Evolutionary conservation across 2,113 vertebrate species (phyloP).

Genomic region (Leiothrix lutea): DNA sequence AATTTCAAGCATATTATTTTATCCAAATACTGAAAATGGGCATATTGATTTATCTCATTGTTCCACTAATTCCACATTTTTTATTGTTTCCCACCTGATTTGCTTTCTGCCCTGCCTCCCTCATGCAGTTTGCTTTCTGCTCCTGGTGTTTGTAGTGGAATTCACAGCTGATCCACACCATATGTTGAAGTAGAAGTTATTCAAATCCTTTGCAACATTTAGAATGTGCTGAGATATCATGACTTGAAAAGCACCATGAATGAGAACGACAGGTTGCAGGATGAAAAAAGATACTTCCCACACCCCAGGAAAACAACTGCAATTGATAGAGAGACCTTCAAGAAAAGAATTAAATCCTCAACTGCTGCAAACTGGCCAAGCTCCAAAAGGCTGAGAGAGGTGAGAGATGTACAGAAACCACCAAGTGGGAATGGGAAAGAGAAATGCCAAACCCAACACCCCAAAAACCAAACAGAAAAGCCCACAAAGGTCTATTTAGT

Average conservation of each 20-base stretch:
- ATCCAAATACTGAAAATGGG: background rate
- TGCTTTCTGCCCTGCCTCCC: background rate
- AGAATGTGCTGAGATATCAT: background rate
- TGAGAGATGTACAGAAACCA: background rate
- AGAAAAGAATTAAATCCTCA: background rate
- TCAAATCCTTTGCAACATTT: background rate
- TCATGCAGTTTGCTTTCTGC: background rate
- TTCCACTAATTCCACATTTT: background rate
- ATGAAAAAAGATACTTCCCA: background rate
- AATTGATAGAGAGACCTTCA: background rate
- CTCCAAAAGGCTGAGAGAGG: background rate
- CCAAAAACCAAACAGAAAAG: background rate
- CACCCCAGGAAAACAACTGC: background rate
- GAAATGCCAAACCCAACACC: background rate
- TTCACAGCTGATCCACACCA: background rate
- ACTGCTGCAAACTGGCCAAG: background rate
- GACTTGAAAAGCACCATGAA: background rate
- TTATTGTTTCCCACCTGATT: background rate
- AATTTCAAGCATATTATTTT: background rate
- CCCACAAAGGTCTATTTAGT: background rate
- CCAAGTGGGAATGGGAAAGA: too few species aligned
- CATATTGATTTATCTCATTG: background rate
- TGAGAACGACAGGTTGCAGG: background rate
- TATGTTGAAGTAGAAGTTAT: background rate
- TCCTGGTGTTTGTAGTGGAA: background rate